phyloP scores from a whole-genome alignment of 2,888 invertebrate species.

The Acanthococcus lagerstroemiae region DNA sequence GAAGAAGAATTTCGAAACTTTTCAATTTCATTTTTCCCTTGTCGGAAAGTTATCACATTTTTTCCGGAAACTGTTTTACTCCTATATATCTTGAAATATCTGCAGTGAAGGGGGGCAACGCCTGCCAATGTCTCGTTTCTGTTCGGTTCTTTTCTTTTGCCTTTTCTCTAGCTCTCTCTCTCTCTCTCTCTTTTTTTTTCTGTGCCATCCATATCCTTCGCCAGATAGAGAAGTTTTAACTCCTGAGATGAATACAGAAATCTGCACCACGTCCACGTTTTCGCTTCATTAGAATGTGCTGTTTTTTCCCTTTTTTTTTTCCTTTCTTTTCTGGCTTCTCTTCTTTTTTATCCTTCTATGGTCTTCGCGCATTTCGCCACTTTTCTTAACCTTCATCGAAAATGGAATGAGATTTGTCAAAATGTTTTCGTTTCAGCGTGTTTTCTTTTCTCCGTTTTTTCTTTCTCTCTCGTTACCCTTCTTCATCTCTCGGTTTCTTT shows the following conservation, averaged over 20 bases:
- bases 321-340: neutral
- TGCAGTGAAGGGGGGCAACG: too few species aligned
- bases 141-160: too few species aligned
- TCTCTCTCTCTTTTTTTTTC: neutral
- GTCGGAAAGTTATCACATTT: neutral
- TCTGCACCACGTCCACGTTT: conserved; percentile 18
- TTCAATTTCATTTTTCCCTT: neutral
- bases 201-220: neutral
- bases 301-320: neutral
- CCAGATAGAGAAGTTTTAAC: conserved; percentile 17
- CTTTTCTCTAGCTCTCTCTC: too few species aligned
- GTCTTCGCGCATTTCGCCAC: conserved; percentile 2
- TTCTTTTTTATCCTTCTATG: too few species aligned
- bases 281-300: conserved; percentile 28
- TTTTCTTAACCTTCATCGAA: neutral
- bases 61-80: neutral
- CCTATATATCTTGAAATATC: neutral
- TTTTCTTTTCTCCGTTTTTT: conserved; percentile 10
- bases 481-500: neutral
- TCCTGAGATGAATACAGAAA: conserved; percentile 19
- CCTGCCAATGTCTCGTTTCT: too few species aligned
- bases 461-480: neutral
- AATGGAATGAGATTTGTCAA: conserved; percentile 30
- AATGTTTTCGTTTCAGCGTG: conserved; percentile 27
- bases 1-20: too few species aligned